Conservation (phyloP, 2,797 vertebrate species). For the Phoxinus dragarum region DNA sequence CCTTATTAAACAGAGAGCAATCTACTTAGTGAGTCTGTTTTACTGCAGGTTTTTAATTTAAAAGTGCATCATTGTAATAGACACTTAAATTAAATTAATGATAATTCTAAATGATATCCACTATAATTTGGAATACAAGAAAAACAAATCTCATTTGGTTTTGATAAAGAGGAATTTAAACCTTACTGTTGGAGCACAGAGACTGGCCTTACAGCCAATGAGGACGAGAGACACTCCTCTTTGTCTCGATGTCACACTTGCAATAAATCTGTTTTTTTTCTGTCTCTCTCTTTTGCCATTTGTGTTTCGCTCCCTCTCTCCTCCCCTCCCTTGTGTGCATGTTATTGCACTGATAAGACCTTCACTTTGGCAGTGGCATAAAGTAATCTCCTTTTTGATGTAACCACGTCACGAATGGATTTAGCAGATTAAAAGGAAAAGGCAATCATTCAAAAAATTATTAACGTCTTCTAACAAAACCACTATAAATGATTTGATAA, state of each 20-base stretch:
- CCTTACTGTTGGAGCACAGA: not conserved
- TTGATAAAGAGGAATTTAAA: not conserved
- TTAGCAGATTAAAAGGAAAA: slow-evolving; percentile 44
- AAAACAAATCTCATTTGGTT: not conserved
- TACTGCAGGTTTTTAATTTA: not conserved
- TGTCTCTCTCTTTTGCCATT: slow-evolving; percentile 23
- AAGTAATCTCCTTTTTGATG: slow-evolving; percentile 52
- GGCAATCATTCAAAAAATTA: slow-evolving; percentile 34
- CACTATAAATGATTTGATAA: slow-evolving; percentile 35
- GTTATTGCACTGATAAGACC: slow-evolving; percentile 58
- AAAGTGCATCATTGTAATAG: not conserved
- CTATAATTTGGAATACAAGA: not conserved
- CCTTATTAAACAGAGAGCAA: not conserved
- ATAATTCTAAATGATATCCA: not conserved
- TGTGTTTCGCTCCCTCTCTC: slow-evolving; percentile 18
- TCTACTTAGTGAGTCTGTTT: not conserved
- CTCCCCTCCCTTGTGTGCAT: slow-evolving; percentile 30
- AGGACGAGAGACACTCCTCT: slow-evolving; percentile 18
- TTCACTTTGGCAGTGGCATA: slow-evolving; percentile 43
- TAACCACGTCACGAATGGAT: slow-evolving; percentile 26
- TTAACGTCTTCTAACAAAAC: slow-evolving; percentile 6
- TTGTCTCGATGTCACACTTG: slow-evolving; percentile 26
- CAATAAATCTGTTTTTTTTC: slow-evolving; percentile 18
- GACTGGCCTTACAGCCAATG: not conserved
- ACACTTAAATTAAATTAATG: not conserved